A percentile compares a stretch with the other conserved stretches of the same genome.
phyloP scores from a whole-genome alignment of 2,797 vertebrate genomes.

The Avahi laniger region DNA sequence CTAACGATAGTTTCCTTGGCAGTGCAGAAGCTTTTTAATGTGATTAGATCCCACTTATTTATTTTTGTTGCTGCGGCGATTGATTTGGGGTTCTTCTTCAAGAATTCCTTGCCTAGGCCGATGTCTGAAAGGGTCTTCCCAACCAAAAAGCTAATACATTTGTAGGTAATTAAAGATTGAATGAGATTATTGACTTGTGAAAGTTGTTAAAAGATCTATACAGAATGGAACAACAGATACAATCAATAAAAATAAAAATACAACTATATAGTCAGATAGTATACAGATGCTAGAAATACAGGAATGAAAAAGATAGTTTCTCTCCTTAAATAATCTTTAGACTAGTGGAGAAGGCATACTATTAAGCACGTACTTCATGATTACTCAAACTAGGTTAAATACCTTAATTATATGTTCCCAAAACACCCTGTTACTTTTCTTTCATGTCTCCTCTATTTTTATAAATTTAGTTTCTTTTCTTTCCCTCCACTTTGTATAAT shows the following conservation, averaged over 20 bases:
- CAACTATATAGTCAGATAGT: background rate
- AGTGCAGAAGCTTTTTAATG: too few species aligned
- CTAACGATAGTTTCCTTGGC: too few species aligned
- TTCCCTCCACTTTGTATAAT: background rate
- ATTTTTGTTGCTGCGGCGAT: too few species aligned
- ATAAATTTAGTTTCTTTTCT: background rate
- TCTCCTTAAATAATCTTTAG: background rate
- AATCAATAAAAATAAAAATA: background rate
- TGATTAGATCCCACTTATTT: too few species aligned
- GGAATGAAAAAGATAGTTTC: background rate
- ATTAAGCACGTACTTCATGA: background rate
- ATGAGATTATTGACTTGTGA: background rate
- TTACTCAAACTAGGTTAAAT: background rate
- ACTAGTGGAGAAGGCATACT: background rate
- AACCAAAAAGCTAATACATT: background rate
- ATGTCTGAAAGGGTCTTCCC: too few species aligned
- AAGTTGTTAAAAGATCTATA: background rate
- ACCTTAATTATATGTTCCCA: background rate
- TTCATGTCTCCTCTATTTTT: background rate
- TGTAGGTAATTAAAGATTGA: background rate
- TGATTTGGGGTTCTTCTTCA: too few species aligned
- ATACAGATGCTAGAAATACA: background rate
- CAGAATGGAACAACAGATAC: background rate
- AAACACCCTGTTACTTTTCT: background rate
- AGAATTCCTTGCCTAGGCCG: too few species aligned